Evolutionary conservation across 2,113 vertebrate genomes (phyloP).

Genomic region (Shinisaurus crocodilurus): DNA sequence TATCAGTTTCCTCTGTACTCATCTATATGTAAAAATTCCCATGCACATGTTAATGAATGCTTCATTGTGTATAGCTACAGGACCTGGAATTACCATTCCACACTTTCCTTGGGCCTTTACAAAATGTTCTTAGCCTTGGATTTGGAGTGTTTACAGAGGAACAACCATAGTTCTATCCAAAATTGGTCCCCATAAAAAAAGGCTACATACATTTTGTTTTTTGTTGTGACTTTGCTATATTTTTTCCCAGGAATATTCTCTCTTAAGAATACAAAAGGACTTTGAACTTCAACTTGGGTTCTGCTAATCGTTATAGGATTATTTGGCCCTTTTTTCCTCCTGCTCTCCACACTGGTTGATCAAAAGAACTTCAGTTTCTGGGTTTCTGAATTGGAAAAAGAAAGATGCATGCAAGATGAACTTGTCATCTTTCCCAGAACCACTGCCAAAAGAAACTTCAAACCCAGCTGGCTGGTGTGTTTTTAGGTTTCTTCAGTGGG

Average conservation of each 20-base stretch:
- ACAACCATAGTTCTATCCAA: background rate
- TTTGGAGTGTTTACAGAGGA: background rate
- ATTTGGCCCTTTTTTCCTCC: background rate
- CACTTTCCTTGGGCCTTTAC: background rate
- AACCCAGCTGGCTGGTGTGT: background rate
- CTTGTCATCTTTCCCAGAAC: constrained; percentile 32
- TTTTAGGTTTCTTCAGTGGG: constrained; percentile 24
- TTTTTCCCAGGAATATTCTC: background rate
- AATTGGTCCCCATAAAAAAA: background rate
- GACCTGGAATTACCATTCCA: background rate
- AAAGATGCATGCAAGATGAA: background rate
- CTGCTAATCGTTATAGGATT: background rate
- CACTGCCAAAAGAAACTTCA: constrained; percentile 28
- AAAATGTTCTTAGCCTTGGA: background rate
- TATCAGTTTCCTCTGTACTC: background rate
- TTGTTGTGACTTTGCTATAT: background rate
- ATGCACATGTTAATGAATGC: background rate
- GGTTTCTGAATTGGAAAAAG: constrained; percentile 16
- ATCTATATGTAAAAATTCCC: background rate
- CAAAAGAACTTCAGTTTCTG: background rate
- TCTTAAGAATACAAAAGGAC: background rate
- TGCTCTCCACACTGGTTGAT: background rate
- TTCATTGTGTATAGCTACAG: background rate
- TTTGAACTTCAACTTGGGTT: background rate
- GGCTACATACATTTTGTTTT: background rate